Evolutionary conservation across 92 coral and sea anemone species (phyloP), one percentile per base, ranked within the genome.

Genomic region (Palythoa heliodiscus): DNA sequence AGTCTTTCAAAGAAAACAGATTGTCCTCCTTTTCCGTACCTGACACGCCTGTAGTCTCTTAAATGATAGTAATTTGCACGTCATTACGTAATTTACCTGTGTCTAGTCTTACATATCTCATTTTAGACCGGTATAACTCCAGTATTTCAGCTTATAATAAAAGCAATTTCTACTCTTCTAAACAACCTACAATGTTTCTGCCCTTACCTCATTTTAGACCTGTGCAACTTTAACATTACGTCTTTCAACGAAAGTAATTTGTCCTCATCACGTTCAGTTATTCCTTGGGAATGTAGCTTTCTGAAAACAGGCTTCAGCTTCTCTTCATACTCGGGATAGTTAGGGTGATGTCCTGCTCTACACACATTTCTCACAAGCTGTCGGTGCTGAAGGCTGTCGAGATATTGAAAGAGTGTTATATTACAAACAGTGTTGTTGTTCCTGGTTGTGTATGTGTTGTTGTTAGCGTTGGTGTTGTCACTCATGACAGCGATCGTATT

Each of bases 181-280:
- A 0, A 43, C 50, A 5, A 43, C 50, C 50, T 43, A 43, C 4
- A 8, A 43, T 43, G 50, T 43, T 43, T 43, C 50, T 43, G 4
- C 0, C 50, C 4, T 64, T 81, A 95, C 98, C 93, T 92, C 16
- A 92, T 91, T 78, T 92, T 94, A 8, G 97, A 89, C 63, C 90
- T 80, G 87, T 97, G 97, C 25, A 97, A 76, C 88, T 97, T 97
- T 55, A 94, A 75, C 52, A 97, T 97, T 43, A 93, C 85, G 16
- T 92, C 92, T 66, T 88, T 89, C 29, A 97, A 95, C 74, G 78
- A 92, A 11, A 97, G 90, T 52, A 97, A 69, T 85, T 95, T 97
- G 80, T 97, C 98, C 50, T 97, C 99, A 69, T 97, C 98, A 20
- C 83, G 95, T 76, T 97, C 99, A 6, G 94, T 95, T 53, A 97